Percentiles rank a stretch among this genome's conserved stretches.
Evolutionary conservation across 2,797 vertebrate genomes (phyloP).

Genomic region (Notolabrus celidotus): DNA sequence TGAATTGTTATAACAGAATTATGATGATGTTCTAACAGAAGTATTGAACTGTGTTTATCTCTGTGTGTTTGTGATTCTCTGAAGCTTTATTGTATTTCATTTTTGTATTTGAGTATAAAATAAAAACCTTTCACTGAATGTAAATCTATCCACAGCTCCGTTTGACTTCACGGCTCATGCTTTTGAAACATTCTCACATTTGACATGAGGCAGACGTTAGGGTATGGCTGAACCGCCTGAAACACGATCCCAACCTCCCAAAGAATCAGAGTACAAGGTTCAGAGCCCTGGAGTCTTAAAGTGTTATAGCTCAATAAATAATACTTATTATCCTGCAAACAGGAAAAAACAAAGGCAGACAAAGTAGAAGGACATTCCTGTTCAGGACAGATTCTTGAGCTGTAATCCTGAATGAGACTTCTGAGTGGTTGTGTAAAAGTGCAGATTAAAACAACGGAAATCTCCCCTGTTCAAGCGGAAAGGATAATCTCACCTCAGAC

Average conservation of each 20-base stretch:
- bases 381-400: slow-evolving; percentile 22
- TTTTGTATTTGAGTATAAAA: too few species aligned
- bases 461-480: slow-evolving; percentile 16
- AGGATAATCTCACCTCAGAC: slow-evolving; percentile 35
- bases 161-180: too few species aligned
- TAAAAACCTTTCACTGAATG: too few species aligned
- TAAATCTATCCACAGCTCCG: too few species aligned
- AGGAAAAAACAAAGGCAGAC: slow-evolving; percentile 13
- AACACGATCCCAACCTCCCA: slow-evolving; percentile 19
- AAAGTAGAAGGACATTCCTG: slow-evolving; percentile 44
- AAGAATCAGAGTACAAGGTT: slow-evolving; percentile 46
- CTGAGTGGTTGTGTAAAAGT: slow-evolving; percentile 40
- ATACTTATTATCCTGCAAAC: slow-evolving; percentile 30
- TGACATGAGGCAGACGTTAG: too few species aligned
- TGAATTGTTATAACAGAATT: too few species aligned
- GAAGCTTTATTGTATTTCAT: too few species aligned
- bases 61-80: too few species aligned
- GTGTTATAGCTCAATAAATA: slow-evolving; percentile 39
- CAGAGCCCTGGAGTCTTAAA: slow-evolving; percentile 29
- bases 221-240: not conserved
- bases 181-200: too few species aligned
- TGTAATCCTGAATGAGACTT: slow-evolving; percentile 56
- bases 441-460: slow-evolving; percentile 33
- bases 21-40: too few species aligned
- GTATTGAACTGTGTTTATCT: too few species aligned